phyloP scores from a whole-genome alignment of 2,113 vertebrate genomes.

The Hymenochirus boettgeri region DNA sequence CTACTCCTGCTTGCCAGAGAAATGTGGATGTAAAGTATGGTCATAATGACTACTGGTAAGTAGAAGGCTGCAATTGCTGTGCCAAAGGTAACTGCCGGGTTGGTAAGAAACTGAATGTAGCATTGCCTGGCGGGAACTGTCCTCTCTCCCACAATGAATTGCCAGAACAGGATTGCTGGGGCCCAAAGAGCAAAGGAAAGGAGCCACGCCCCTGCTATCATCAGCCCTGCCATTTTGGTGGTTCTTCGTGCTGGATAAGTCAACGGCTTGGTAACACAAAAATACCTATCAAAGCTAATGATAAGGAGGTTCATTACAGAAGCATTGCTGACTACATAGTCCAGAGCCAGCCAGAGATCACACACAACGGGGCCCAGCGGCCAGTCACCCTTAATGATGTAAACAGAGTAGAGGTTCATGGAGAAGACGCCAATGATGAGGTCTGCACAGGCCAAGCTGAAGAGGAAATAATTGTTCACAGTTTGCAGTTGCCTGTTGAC shows the following conservation, averaged over 20 bases:
- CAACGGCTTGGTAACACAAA: conserved; percentile 96
- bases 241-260: conserved; percentile 88
- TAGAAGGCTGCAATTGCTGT: conserved; percentile 97
- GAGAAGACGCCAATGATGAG: conserved; percentile 94
- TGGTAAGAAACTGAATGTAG: conserved; percentile 96
- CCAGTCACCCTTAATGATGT: conserved; percentile 96
- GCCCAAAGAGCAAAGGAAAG: conserved; percentile 97
- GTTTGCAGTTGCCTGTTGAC: conserved; percentile 97
- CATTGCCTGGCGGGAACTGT: conserved; percentile 83
- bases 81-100: conserved; percentile 89
- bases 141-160: conserved; percentile 92
- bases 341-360: conserved; percentile 92
- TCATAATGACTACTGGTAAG: conserved; percentile 96
- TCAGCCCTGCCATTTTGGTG: conserved; percentile 95
- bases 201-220: conserved; percentile 95
- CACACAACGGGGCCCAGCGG: conserved; percentile 91
- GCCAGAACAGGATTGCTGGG: conserved; percentile 96
- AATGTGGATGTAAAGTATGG: conserved; percentile 92
- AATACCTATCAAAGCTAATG: conserved; percentile 96
- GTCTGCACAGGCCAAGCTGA: conserved; percentile 91
- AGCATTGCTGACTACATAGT: conserved; percentile 94
- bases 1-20: conserved; percentile 93
- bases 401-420: conserved; percentile 95
- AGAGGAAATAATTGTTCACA: conserved; percentile 97
- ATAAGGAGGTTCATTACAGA: conserved; percentile 97